Evolutionary conservation across 2,888 invertebrate genomes (phyloP), one percentile per base, ranked within the genome.

Genomic region (Taenaris catops): DNA sequence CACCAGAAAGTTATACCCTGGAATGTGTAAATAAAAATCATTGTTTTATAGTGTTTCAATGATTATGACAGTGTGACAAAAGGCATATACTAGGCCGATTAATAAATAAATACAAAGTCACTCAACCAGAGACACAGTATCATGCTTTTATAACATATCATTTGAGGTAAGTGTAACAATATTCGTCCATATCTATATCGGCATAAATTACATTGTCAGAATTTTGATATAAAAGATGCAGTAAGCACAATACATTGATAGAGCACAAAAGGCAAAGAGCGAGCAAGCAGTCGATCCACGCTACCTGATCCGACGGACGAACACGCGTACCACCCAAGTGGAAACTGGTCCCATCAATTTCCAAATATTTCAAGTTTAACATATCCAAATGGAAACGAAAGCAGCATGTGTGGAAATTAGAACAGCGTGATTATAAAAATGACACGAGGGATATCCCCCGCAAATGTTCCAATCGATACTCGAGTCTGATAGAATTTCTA

Each of bases 221-320:
- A 36, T 54, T 57, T 46, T 61, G 44, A 61, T 90, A 91, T 48
- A 89, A 62, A 50, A 91, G 83, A 83, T 90, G 90, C 71, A 91
- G 63, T 65, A 91, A 88, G 86, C 91, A 91, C 63, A 91, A 78
- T 57, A 90, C 75, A 81, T 91, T 90, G 64, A 91, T 79, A 56
- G 90, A 89, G 76, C 90, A 89, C 78, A 92, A 80, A 49, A 91
- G 86, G 70, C 90, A 88, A 61, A 91, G 80, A 81, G 91, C 91
- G 80, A 91, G 86, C 71, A 91, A 86, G 80, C 91, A 87, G 87
- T 92, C 91, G 73, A 90, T 89, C 89, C 91, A 92, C 90, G 91
- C 91, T 93, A 93, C 93, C 93, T 93, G 92, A 89, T 92, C 91
- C 84, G 92, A 91, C 89, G 81, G 75, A 76, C 90, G 87, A 84